Conservation (phyloP, 2,113 vertebrate species). For the Aegithalos caudatus region DNA sequence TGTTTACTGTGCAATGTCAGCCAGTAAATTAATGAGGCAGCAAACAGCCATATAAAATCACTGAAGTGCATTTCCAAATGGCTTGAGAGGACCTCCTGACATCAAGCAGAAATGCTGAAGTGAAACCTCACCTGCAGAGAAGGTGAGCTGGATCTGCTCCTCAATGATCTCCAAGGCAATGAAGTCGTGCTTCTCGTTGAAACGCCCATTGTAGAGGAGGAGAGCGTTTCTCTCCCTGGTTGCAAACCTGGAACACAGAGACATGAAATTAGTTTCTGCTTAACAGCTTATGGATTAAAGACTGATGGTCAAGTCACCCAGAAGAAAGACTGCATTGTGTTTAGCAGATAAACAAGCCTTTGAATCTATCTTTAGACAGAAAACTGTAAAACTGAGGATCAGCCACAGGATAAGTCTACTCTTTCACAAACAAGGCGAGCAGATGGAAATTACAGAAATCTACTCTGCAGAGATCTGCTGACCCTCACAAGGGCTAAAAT, state of each 20-base stretch:
- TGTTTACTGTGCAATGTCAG: neutral
- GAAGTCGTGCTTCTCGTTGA: constrained; percentile 97
- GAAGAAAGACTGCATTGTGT: neutral
- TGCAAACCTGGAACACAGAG: constrained; percentile 81
- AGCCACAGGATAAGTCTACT: neutral
- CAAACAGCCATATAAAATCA: neutral
- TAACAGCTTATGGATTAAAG: neutral
- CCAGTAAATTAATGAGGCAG: neutral
- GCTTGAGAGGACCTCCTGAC: neutral
- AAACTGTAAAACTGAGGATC: neutral
- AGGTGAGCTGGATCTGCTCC: constrained; percentile 95
- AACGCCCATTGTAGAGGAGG: constrained; percentile 93
- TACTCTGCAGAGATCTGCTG: neutral
- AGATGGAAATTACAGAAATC: neutral
- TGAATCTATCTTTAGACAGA: neutral
- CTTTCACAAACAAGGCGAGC: neutral
- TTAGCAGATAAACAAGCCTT: neutral
- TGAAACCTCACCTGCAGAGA: constrained; percentile 86
- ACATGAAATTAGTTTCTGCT: neutral
- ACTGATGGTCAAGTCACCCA: neutral
- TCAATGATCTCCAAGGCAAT: constrained; percentile 93
- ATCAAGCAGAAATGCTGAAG: rapidly evolving
- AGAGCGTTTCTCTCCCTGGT: constrained; percentile 87
- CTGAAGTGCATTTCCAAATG: neutral
- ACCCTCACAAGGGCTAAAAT: neutral